Conservation (phyloP, 1,140 invertebrate genomes). For the Periplaneta americana region DNA sequence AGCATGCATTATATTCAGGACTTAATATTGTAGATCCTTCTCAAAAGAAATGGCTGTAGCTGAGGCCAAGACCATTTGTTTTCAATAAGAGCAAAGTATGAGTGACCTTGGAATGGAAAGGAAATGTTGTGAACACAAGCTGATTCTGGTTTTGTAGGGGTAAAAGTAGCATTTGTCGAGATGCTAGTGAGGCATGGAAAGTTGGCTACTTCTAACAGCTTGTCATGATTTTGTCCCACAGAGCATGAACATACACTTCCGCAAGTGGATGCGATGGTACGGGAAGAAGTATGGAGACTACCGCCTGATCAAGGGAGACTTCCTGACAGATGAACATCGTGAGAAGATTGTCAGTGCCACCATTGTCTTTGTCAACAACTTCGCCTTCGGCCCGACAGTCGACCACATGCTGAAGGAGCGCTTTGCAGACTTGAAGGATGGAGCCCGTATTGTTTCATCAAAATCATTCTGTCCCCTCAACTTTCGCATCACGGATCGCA, state of each 20-base stretch:
- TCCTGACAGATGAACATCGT: slow-evolving; percentile 82
- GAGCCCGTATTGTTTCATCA: slow-evolving; percentile 95
- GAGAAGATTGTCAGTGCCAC: slow-evolving; percentile 89
- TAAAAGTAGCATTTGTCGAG: no score
- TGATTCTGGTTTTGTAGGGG: no score
- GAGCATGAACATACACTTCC: slow-evolving; percentile 86
- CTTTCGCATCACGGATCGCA: slow-evolving; percentile 93
- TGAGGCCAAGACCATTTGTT: no score
- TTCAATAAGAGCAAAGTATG: no score
- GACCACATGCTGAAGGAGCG: slow-evolving; percentile 95
- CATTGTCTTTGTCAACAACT: slow-evolving; percentile 98
- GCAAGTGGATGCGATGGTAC: slow-evolving; percentile 95
- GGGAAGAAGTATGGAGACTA: slow-evolving; percentile 91
- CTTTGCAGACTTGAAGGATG: slow-evolving; percentile 94
- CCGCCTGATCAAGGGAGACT: slow-evolving; percentile 89
- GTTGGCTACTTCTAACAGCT: no score
- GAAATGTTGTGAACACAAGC: no score
- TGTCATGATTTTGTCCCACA: slow-evolving; percentile 41
- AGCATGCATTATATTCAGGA: no score
- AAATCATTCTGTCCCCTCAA: slow-evolving; percentile 97
- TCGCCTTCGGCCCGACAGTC: slow-evolving; percentile 94
- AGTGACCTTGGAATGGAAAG: no score
- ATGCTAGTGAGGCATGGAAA: no score
- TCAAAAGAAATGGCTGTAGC: no score
- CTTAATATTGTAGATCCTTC: no score